These are phyloP conservation scores for Drosophila conformis DNA, from an alignment of 2,888 invertebrate genomes.

Conservation along the genomic window DNA sequence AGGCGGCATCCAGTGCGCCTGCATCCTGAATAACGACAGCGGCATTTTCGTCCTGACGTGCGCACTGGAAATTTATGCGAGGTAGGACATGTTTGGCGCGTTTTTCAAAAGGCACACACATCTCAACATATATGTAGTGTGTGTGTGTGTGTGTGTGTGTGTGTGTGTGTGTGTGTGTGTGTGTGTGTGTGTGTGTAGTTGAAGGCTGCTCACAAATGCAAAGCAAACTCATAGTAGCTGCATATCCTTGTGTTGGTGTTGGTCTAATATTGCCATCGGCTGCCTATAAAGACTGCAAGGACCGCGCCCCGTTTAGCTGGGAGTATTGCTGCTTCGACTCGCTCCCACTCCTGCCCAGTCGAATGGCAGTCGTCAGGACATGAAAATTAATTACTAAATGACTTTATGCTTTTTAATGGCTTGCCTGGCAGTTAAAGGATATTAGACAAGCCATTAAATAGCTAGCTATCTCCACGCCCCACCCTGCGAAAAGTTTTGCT, in stretches of 20 bases:
- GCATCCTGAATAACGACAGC: slow-evolving; percentile 48
- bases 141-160: slow-evolving; percentile 4
- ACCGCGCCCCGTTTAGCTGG: slow-evolving; percentile 53
- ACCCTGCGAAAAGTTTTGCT: slow-evolving; percentile 10
- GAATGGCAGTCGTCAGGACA: slow-evolving; percentile 56
- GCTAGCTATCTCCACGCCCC: slow-evolving; percentile 43
- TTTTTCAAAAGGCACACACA: slow-evolving; percentile 62
- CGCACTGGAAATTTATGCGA: slow-evolving; percentile 82
- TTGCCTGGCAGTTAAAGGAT: slow-evolving; percentile 76
- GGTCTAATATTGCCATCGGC: slow-evolving; percentile 40
- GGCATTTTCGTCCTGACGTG: slow-evolving; percentile 66
- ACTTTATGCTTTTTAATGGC: slow-evolving; percentile 80
- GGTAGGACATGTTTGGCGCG: slow-evolving; percentile 84
- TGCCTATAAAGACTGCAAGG: slow-evolving; percentile 9
- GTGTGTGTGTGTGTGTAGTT: slow-evolving; percentile 47
- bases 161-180: neutral
- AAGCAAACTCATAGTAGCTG: slow-evolving; percentile 21
- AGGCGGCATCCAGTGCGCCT: slow-evolving; percentile 34
- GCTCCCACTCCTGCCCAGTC: neutral
- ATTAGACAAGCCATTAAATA: slow-evolving; percentile 79
- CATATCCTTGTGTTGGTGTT: slow-evolving; percentile 23
- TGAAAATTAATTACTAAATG: slow-evolving; percentile 79
- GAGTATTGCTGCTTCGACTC: neutral
- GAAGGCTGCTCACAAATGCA: slow-evolving; percentile 60
- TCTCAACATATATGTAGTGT: neutral